Base-by-base conservation (phyloP, 2,888 invertebrate species). In the Galeruca laticollis region DNA sequence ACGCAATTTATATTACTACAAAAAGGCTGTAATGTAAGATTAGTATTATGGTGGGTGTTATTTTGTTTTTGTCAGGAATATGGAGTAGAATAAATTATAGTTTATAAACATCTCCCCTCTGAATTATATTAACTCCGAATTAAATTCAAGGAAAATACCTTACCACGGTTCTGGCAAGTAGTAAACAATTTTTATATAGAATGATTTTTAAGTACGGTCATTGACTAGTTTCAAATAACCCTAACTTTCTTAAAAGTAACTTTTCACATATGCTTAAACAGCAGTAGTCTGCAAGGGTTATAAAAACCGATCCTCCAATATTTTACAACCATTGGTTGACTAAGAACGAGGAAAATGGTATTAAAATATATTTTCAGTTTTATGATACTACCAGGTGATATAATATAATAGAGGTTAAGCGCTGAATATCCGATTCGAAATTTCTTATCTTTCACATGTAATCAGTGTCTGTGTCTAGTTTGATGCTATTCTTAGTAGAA, bases 181-280 rank as follows among this genome's bases (percentile, higher is more conserved):
- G 31, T 54, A 54, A 54, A 31, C 54, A 31, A 54, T 54, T 54
- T 54, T 54, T 31, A 31, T 31, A 11, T 26, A n/a, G 5, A n/a
- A n/a, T 40, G 3, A n/a, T 40, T 40, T 40, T 40, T 40, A 5
- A 13, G 13, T 31, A 21, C 31, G n/a, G 4, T 26, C n/a, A 54
- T 54, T n/a, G n/a, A 26, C 26, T 54, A 31, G 13, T 9, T 54
- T 31, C 15, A 54, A 54, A 31, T 21, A 31, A 26, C 31, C 11
- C 26, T 31, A 11, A 15, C 54, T 54, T 13, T 11, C n/a, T 13
- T 31, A 26, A 54, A 54, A 54, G 33, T 54, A n/a, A 8, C 26
- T 21, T 54, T 49, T 49, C 49, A 54, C 21, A 54, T 54, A 33
- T 54, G 54, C 54, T 54, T 13, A 26, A 26, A 21, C 9, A 54